Conservation (phyloP, 1,140 invertebrate genomes). For the Drosophila melanica region DNA sequence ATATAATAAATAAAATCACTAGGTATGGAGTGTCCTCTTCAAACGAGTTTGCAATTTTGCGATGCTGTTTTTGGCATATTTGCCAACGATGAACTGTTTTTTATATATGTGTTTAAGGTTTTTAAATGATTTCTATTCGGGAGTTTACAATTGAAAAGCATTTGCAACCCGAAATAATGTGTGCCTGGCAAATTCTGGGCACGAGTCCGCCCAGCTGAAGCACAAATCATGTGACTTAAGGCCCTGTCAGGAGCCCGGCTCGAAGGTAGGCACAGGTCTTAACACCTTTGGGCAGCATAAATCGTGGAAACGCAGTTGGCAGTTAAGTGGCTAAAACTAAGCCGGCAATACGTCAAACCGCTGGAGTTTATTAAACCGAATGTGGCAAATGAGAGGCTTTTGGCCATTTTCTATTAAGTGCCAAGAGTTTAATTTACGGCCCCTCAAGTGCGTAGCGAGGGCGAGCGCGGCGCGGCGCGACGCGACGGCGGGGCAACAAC, state of each 20-base stretch:
- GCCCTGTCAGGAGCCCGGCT: neutral
- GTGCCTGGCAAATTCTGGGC: neutral
- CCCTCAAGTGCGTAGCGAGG: neutral
- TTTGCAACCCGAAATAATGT: neutral
- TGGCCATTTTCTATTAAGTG: conserved; percentile 74
- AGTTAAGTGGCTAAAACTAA: conserved; percentile 80
- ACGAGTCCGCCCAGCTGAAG: neutral
- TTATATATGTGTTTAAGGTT: too few relatives aligned
- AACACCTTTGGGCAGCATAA: conserved; percentile 37
- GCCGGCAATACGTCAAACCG: conserved; percentile 76
- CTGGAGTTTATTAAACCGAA: conserved; percentile 62
- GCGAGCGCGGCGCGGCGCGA: too few relatives aligned
- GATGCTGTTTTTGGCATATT: too few relatives aligned
- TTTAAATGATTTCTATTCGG: too few relatives aligned
- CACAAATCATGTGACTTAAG: conserved; percentile 21
- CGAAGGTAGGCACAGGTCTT: neutral
- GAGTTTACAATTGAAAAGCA: neutral
- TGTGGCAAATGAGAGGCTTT: conserved; percentile 75
- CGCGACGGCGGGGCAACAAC: neutral
- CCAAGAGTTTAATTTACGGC: conserved; percentile 71
- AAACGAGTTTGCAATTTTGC: too few relatives aligned
- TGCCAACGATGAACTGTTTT: too few relatives aligned
- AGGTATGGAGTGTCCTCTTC: too few relatives aligned
- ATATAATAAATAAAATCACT: too few relatives aligned
- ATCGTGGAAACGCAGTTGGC: conserved; percentile 34